These are phyloP conservation scores for Pandemis cinnamomeana DNA, from an alignment of 2,888 invertebrate genomes.

Conservation along the genomic window DNA sequence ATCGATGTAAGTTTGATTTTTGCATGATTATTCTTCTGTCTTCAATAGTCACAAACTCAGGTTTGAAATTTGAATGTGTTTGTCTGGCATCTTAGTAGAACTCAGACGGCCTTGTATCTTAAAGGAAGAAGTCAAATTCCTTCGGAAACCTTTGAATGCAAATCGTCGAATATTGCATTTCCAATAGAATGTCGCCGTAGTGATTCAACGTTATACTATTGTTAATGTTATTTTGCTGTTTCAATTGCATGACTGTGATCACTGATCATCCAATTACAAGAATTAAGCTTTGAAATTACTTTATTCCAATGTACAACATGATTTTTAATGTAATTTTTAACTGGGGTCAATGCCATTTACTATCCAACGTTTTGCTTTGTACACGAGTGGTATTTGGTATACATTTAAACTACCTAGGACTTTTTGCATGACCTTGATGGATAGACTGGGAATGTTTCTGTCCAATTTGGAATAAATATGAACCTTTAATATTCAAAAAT, in stretches of 20 bases:
- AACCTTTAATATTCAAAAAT: not conserved
- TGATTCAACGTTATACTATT: constrained; percentile 22
- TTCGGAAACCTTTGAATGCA: not conserved
- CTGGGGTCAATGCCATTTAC: not conserved
- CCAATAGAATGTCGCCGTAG: constrained; percentile 1
- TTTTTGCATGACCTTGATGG: constrained; percentile 2
- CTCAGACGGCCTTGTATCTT: not conserved
- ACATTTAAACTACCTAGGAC: not conserved
- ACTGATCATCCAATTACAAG: not conserved
- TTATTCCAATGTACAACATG: not conserved
- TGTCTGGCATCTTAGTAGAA: not conserved
- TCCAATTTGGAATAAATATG: not conserved
- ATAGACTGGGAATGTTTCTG: not conserved
- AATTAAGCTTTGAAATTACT: not conserved
- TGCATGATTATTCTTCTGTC: constrained; percentile 21
- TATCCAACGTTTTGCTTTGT: not conserved
- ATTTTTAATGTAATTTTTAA: not conserved
- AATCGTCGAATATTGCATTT: not conserved
- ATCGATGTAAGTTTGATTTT: constrained; percentile 33
- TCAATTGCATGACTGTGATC: not conserved
- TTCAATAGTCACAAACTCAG: constrained; percentile 15
- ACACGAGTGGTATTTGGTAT: not conserved
- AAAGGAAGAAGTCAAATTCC: not conserved
- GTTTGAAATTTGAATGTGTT: constrained; percentile 25
- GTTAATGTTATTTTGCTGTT: constrained; percentile 1